A percentile compares a stretch with the other conserved stretches of the same genome.
Evolutionary conservation across 64 coral and sea anemone species (phyloP).

Genomic region (Montipora capricornis): DNA sequence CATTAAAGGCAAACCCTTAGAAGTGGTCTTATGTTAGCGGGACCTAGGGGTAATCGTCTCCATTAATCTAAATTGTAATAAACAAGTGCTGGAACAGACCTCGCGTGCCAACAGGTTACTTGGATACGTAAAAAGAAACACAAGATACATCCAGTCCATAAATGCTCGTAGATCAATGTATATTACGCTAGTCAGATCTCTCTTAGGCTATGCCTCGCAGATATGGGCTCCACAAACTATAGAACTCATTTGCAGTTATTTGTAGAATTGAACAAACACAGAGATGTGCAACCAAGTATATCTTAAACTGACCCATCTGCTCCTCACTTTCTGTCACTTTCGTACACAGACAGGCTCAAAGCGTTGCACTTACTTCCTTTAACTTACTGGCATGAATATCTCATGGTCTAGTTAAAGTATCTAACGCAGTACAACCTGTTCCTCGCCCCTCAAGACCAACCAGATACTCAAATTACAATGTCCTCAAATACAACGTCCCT

Average conservation of each 20-base stretch:
- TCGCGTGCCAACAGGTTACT: constrained; percentile 58
- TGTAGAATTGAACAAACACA: constrained; percentile 10
- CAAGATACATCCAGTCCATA: constrained; percentile 34
- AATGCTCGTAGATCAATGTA: constrained; percentile 18
- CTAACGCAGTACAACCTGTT: too few relatives aligned
- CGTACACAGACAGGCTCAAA: too few relatives aligned
- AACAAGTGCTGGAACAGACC: constrained; percentile 60
- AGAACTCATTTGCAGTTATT: neutral
- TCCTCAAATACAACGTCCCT: too few relatives aligned
- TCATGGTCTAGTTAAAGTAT: too few relatives aligned
- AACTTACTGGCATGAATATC: too few relatives aligned
- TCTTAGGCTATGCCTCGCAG: constrained; percentile 50
- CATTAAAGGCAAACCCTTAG: constrained; percentile 40
- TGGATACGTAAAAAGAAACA: constrained; percentile 66
- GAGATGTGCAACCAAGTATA: neutral
- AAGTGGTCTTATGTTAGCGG: constrained; percentile 25
- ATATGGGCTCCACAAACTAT: constrained; percentile 19
- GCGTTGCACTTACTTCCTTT: too few relatives aligned
- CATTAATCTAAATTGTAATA: constrained; percentile 66
- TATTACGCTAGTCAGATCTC: constrained; percentile 40
- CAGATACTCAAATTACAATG: too few relatives aligned
- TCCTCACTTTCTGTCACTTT: too few relatives aligned
- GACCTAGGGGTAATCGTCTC: constrained; percentile 64
- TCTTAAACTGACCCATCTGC: too few relatives aligned
- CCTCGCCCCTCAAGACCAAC: too few relatives aligned